Evolutionary conservation across 2,888 invertebrate species (phyloP), one percentile per base, ranked within the genome.

Genomic region (Drosophila recens): DNA sequence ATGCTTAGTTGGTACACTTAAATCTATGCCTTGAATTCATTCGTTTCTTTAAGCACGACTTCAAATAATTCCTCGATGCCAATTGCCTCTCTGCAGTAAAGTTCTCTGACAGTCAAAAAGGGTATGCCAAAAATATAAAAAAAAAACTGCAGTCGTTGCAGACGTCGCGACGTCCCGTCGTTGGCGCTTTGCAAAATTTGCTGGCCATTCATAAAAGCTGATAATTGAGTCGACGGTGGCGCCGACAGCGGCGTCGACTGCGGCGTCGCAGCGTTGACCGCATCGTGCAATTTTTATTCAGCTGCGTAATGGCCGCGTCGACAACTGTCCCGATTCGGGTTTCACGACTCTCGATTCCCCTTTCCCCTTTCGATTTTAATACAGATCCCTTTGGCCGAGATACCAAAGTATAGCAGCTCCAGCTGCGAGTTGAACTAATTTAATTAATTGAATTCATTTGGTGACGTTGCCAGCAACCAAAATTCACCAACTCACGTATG

Each of bases 391-490:
- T 48, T 59, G 49, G 27, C 34, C 38, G 9, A 49, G n/a, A 45
- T 59, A 13, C 34, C 33, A 54, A 49, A 34, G 64, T 54, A 52
- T 51, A 51, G 66, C 66, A 52, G 52, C 61, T 74, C 71, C 77
- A 73, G 70, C 61, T 75, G 85, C 72, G 68, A 76, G 82, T 76
- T 71, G 72, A 75, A 79, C 85, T 89, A 87, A 87, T 87, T 89
- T 82, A 87, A 87, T 87, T 87, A 89, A 87, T 87, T 87, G 85
- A 89, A 87, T 87, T 87, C 86, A 87, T 89, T 87, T 82, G 87
- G 72, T 61, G 75, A 78, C 63, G 65, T 38, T 63, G 77, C 67
- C 64, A 17, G 66, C 64, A 54, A 63, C 59, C 80, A 72, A 76
- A 68, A 64, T 40, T 67, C 64, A 52, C 49, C 67, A 46, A 49